Base-by-base conservation (phyloP, 2,113 vertebrate genomes). In the Crotophaga sulcirostris region DNA sequence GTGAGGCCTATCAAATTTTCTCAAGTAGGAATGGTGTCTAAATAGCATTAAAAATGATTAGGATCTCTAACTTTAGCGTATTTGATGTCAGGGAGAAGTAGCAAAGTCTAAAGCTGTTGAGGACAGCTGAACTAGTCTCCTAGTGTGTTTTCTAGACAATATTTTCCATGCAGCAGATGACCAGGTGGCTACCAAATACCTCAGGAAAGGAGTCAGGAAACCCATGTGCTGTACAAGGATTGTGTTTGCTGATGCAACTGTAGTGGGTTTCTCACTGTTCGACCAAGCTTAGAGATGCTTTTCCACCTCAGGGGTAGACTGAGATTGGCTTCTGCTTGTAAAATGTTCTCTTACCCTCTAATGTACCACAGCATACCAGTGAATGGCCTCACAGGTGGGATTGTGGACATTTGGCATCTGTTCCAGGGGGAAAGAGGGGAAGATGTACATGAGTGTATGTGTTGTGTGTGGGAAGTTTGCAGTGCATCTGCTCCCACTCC, bases 291-390 rank as follows among this genome's bases (percentile, higher is more conserved):
- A 51, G 52, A 28, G 34, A 44, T 84, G 34, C 33, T 63, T 77
- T 38, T 40, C n/a, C 70, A 0, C 28, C 47, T 56, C 7, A 3
- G 7, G 16, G 11, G 14, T 7, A 40, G 54, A 58, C 29, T 15
- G 59, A 47, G 42, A 28, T 25, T n/a, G 24, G 23, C 8, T 74
- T 52, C 63, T 68, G 40, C n/a, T 58, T 55, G 18, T 63, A 59
- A 74, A 83, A 73, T 9, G 6, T 11, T 85, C 12, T 79, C 26
- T 58, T 63, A 12, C 31, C 13, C 19, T 44, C 45, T 69, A 42
- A 24, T 16, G 26, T 34, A 54, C 45, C 16, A 15, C 49, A 45
- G n/a, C 0, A 0, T 44, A 26, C 33, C 23, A 21, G 16, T 72
- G 56, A 74, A 31, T 0, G 7, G 55, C 34, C 34, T 51, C 91